A percentile compares a stretch with the other conserved stretches of the same genome.
Evolutionary conservation across 23 tunicate species (phyloP).

Genomic region (Diplosoma virens): DNA sequence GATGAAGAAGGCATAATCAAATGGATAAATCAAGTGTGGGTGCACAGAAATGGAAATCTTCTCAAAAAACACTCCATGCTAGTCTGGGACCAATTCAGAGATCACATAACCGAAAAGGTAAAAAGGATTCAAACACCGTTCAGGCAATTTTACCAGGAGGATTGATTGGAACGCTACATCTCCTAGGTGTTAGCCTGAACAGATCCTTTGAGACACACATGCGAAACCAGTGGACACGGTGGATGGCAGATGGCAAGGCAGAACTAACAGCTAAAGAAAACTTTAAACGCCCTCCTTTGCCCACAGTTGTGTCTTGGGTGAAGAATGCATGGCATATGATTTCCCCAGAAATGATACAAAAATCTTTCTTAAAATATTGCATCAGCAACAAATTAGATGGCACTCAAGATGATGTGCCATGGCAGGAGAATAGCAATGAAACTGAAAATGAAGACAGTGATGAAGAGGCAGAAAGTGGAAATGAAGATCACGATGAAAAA

Average conservation of each 20-base stretch:
- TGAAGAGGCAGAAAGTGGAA: background rate
- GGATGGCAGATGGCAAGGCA: slow-evolving; percentile 12
- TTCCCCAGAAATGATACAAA: slow-evolving; percentile 7
- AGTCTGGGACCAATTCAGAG: slow-evolving; percentile 41
- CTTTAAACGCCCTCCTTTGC: slow-evolving; percentile 8
- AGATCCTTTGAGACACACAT: slow-evolving; percentile 7
- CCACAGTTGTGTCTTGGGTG: slow-evolving; percentile 30
- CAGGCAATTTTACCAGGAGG: slow-evolving; percentile 1
- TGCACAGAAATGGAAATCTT: slow-evolving; percentile 31
- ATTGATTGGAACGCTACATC: background rate
- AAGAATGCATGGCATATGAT: slow-evolving; percentile 9
- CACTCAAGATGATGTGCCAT: slow-evolving; percentile 7
- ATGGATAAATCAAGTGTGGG: slow-evolving; percentile 30
- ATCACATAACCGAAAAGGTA: slow-evolving; percentile 14
- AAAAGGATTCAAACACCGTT: background rate
- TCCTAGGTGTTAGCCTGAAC: slow-evolving; percentile 7
- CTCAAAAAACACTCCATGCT: slow-evolving; percentile 6
- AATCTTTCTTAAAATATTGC: slow-evolving; percentile 4
- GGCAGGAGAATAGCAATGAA: slow-evolving; percentile 19
- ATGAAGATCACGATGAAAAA: slow-evolving; percentile 7
- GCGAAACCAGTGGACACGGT: slow-evolving; percentile 13
- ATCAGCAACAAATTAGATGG: slow-evolving; percentile 15
- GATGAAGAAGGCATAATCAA: background rate
- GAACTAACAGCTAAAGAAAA: slow-evolving; percentile 3
- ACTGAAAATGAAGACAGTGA: slow-evolving; percentile 13